phyloP scores from a whole-genome alignment of 2,797 vertebrate genomes.

The Myoxocephalus aenaeus region DNA sequence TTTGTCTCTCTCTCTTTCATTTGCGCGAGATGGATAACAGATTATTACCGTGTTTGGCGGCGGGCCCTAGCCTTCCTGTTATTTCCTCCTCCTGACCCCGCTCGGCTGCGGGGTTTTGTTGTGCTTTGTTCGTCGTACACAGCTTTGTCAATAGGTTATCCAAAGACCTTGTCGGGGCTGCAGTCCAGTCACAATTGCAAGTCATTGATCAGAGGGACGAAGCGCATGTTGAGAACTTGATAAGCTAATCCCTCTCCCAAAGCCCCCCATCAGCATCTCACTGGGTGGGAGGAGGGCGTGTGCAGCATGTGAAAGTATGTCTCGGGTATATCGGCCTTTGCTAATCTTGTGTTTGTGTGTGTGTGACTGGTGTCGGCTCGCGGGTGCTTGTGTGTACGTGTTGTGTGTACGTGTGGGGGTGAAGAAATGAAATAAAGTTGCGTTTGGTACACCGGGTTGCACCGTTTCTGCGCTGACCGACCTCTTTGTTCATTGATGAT shows the following conservation, averaged over 20 bases:
- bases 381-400: conserved; percentile 7
- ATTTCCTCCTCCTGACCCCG: conserved; percentile 44
- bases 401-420: conserved; percentile 18
- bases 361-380: not conserved
- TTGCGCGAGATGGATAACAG: conserved; percentile 61
- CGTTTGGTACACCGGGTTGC: conserved; percentile 41
- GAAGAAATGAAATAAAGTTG: conserved; percentile 37
- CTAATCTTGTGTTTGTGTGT: conserved; percentile 19
- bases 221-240: conserved; percentile 81
- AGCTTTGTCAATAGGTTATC: conserved; percentile 85
- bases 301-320: conserved; percentile 64
- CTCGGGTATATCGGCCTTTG: conserved; percentile 19
- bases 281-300: conserved; percentile 56
- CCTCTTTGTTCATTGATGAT: conserved; percentile 66
- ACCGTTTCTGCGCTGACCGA: conserved; percentile 40
- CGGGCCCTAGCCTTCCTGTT: conserved; percentile 27
- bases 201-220: conserved; percentile 82
- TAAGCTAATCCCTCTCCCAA: conserved; percentile 84
- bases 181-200: conserved; percentile 74
- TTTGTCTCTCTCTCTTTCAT: conserved; percentile 60
- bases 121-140: conserved; percentile 67
- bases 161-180: conserved; percentile 80
- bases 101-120: conserved; percentile 38
- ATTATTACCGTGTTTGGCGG: conserved; percentile 42
- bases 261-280: conserved; percentile 71